A percentile compares a stretch with the other conserved stretches of the same genome.
Conservation (phyloP, 2,888 invertebrate species). For the Drosophila emarginata region DNA sequence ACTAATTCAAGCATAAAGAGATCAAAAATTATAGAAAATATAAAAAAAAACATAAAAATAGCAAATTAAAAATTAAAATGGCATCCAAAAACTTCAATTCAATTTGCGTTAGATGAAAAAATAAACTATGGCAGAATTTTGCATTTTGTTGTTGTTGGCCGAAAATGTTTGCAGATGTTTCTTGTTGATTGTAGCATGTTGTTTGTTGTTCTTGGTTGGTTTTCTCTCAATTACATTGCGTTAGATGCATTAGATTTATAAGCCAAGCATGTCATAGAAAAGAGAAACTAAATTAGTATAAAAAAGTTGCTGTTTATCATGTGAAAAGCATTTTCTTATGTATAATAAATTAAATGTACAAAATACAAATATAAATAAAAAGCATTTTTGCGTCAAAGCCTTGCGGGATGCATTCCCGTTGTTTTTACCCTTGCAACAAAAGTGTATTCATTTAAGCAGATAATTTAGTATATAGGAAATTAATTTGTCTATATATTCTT, state of each 20-base stretch:
- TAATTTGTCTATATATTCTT: no score
- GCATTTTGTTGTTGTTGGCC: conserved; percentile 56
- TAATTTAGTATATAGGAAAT: neutral
- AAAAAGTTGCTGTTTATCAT: conserved; percentile 60
- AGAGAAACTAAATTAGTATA: conserved; percentile 81
- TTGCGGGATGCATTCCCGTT: neutral
- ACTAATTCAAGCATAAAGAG: conserved; percentile 66
- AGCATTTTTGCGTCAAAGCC: neutral
- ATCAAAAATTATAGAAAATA: conserved; percentile 54
- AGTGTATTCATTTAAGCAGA: neutral
- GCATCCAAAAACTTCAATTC: conserved; percentile 39
- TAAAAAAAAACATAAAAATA: conserved; percentile 30
- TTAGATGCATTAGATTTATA: conserved; percentile 72
- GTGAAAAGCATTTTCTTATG: conserved; percentile 17
- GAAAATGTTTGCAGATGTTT: conserved; percentile 49
- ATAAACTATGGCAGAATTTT: conserved; percentile 70
- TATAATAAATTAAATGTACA: conserved; percentile 11
- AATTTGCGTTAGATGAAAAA: conserved; percentile 24
- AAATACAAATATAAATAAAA: conserved; percentile 5
- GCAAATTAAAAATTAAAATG: conserved; percentile 48
- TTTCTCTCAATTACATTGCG: conserved; percentile 69
- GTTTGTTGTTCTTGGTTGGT: conserved; percentile 28
- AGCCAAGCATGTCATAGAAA: conserved; percentile 81
- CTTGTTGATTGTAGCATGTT: conserved; percentile 26
- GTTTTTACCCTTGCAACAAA: neutral